Conservation (phyloP, 2,113 vertebrate species). For the Crotalus viridis region DNA sequence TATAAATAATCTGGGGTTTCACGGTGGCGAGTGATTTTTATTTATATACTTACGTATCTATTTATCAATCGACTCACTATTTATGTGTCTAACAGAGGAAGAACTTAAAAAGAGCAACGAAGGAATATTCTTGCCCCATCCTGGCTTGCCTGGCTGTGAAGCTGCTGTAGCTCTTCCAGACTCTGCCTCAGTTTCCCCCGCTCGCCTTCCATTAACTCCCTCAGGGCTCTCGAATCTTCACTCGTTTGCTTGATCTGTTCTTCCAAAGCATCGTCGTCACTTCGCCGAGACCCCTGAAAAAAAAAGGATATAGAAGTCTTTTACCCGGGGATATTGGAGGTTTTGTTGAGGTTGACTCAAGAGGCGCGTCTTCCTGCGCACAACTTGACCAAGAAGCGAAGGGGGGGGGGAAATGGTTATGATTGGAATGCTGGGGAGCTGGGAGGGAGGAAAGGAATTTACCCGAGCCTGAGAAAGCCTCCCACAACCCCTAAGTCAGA, state of each 20-base stretch:
- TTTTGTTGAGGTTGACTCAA: neutral
- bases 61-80: too few relatives aligned
- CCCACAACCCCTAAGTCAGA: too few relatives aligned
- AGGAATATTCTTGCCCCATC: neutral
- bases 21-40: too few relatives aligned
- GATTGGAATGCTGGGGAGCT: too few relatives aligned
- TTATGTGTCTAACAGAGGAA: neutral
- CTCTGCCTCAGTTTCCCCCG: slow-evolving; percentile 82
- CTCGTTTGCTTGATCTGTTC: slow-evolving; percentile 90
- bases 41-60: too few relatives aligned
- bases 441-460: too few relatives aligned
- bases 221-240: slow-evolving; percentile 85
- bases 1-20: too few relatives aligned
- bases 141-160: slow-evolving; percentile 89
- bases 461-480: too few relatives aligned
- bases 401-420: too few relatives aligned
- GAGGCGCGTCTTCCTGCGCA: too few relatives aligned
- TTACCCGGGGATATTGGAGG: neutral
- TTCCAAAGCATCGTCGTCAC: slow-evolving; percentile 92
- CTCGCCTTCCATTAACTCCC: slow-evolving; percentile 87
- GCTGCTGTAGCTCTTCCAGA: slow-evolving; percentile 84
- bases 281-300: slow-evolving; percentile 85
- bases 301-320: neutral
- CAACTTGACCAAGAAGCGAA: too few relatives aligned
- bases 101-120: neutral